Conservation (phyloP, 2,888 invertebrate species). For the Drosophila pseudotalamancana region DNA sequence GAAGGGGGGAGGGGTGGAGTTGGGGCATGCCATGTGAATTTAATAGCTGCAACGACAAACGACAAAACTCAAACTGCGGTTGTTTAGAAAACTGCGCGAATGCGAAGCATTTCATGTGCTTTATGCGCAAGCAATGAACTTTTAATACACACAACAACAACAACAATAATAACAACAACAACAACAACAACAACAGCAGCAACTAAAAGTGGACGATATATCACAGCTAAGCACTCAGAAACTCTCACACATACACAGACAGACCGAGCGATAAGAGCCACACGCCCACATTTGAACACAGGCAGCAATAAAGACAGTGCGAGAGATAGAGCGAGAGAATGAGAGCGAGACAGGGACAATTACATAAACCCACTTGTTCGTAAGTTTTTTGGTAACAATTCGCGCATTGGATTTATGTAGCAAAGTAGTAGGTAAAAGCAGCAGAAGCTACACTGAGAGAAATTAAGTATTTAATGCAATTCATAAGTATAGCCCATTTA, state of each 20-base stretch:
- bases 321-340: background rate
- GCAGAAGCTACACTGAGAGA: slow-evolving; percentile 7
- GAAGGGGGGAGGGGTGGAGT: background rate
- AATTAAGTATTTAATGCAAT: background rate
- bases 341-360: background rate
- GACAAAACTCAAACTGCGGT: slow-evolving; percentile 75
- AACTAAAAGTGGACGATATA: slow-evolving; percentile 61
- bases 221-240: slow-evolving; percentile 70
- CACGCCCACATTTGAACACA: slow-evolving; percentile 41
- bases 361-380: slow-evolving; percentile 22
- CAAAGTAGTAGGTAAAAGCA: slow-evolving; percentile 17
- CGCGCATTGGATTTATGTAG: slow-evolving; percentile 44
- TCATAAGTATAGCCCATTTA: no score
- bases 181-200: slow-evolving; percentile 22
- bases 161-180: slow-evolving; percentile 64
- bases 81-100: slow-evolving; percentile 67
- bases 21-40: slow-evolving; percentile 47
- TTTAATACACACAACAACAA: slow-evolving; percentile 71
- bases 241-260: slow-evolving; percentile 32
- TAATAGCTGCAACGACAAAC: slow-evolving; percentile 75
- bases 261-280: slow-evolving; percentile 38
- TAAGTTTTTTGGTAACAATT: slow-evolving; percentile 32
- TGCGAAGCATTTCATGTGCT: slow-evolving; percentile 74
- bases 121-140: slow-evolving; percentile 78
- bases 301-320: background rate